Evolutionary conservation across 1,140 invertebrate genomes (phyloP).

Genomic region (Tetramorium parvispinum): DNA sequence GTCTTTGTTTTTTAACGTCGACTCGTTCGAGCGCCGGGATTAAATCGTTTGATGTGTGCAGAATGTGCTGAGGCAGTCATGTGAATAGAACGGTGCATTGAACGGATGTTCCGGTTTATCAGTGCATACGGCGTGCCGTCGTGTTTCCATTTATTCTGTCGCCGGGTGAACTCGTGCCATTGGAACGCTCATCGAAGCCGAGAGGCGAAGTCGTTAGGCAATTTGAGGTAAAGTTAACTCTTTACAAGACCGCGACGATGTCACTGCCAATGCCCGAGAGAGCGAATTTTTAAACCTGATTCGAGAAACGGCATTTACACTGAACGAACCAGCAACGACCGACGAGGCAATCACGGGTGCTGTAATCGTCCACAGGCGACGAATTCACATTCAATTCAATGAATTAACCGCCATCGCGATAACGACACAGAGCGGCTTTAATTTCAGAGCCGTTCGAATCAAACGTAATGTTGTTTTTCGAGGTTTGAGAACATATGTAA

Average conservation of each 20-base stretch:
- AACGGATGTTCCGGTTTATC: conserved; percentile 76
- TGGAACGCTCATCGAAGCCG: conserved; percentile 42
- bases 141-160: conserved; percentile 71
- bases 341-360: conserved; percentile 1
- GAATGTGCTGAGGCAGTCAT: conserved; percentile 53
- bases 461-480: not conserved
- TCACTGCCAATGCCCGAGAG: conserved; percentile 28
- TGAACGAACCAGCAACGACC: not conserved
- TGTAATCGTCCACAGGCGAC: conserved; percentile 10
- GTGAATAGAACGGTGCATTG: conserved; percentile 63
- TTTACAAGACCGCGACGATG: conserved; percentile 56
- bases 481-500: not conserved
- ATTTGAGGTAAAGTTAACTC: conserved; percentile 55
- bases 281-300: conserved; percentile 40
- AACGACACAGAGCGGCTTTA: conserved; percentile 13
- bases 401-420: conserved; percentile 32
- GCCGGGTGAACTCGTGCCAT: conserved; percentile 57
- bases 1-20: conserved; percentile 10
- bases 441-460: conserved; percentile 34
- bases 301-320: conserved; percentile 22
- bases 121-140: conserved; percentile 56
- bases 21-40: conserved; percentile 32
- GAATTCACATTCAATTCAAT: conserved; percentile 49
- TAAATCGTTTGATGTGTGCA: conserved; percentile 69
- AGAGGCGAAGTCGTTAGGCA: conserved; percentile 64